phyloP scores from a whole-genome alignment of 2,888 invertebrate species.

The Pocota personata region DNA sequence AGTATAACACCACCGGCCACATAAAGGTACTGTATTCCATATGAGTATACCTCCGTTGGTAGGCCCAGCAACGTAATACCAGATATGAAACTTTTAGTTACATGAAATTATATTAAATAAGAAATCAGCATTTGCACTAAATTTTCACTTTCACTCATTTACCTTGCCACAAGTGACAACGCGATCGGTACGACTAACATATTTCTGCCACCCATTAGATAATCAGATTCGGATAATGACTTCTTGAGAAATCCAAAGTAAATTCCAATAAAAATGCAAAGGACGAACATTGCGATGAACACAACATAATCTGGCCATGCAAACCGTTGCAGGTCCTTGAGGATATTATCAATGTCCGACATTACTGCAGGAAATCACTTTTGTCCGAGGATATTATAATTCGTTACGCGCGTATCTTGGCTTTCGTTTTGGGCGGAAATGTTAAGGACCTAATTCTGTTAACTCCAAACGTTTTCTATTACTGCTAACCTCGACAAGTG shows the following conservation, averaged over 20 bases:
- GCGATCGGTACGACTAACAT: conserved; percentile 91
- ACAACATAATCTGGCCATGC: conserved; percentile 81
- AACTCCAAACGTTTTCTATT: conserved; percentile 14
- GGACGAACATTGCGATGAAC: conserved; percentile 86
- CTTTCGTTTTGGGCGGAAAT: too few relatives aligned
- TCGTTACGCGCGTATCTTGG: neutral
- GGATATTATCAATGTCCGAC: conserved; percentile 80
- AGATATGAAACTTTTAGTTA: conserved; percentile 86
- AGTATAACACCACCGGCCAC: conserved; percentile 86
- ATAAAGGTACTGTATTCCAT: conserved; percentile 90
- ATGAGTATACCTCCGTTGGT: conserved; percentile 91
- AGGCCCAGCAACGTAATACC: conserved; percentile 91
- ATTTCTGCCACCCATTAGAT: conserved; percentile 91
- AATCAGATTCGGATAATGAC: conserved; percentile 86
- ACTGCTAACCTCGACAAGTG: conserved; percentile 1
- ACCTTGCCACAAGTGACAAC: conserved; percentile 92
- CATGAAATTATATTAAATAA: neutral
- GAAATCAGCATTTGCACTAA: neutral
- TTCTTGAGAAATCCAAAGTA: conserved; percentile 91
- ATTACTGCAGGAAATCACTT: conserved; percentile 73
- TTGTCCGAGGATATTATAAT: neutral
- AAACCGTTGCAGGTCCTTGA: conserved; percentile 81
- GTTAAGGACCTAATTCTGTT: neutral
- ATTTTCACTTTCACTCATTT: conserved; percentile 75
- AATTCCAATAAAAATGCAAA: conserved; percentile 90